A percentile compares a stretch with the other conserved stretches of the same genome.
Evolutionary conservation across 2,113 vertebrate genomes (phyloP).

Genomic region (Plotosus lineatus): DNA sequence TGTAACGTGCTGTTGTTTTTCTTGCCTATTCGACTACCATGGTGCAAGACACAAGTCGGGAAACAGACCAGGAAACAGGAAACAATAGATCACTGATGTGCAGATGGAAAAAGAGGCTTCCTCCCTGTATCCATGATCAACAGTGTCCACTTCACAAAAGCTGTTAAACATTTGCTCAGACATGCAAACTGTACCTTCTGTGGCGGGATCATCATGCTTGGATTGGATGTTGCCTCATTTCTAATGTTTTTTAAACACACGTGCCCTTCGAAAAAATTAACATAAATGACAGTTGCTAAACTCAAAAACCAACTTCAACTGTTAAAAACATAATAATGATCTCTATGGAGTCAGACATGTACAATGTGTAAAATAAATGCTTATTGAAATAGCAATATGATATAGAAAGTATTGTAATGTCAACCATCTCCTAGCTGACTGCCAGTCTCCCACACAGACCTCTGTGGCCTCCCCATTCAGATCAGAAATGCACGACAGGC

Average conservation of each 20-base stretch:
- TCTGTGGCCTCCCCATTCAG: conserved; percentile 24
- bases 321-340: too few species aligned
- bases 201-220: too few species aligned
- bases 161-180: background rate
- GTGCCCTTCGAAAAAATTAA: background rate
- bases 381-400: conserved; percentile 22
- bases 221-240: background rate
- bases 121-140: background rate
- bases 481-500: conserved; percentile 50
- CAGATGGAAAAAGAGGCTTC: conserved; percentile 18
- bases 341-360: background rate
- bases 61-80: conserved; percentile 30
- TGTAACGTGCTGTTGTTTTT: background rate
- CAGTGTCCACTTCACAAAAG: conserved; percentile 1
- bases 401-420: conserved; percentile 31
- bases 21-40: background rate
- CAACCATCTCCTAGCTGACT: conserved; percentile 25
- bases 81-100: conserved; percentile 11
- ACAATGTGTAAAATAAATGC: conserved; percentile 13
- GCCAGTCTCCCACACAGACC: conserved; percentile 13
- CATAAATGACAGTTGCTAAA: background rate
- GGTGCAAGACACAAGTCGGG: conserved; percentile 10
- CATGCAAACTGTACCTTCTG: too few species aligned
- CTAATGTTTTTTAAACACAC: background rate
- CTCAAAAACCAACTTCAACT: background rate